Evolutionary conservation across 2,797 vertebrate genomes (phyloP).

Genomic region (Alosa sapidissima): DNA sequence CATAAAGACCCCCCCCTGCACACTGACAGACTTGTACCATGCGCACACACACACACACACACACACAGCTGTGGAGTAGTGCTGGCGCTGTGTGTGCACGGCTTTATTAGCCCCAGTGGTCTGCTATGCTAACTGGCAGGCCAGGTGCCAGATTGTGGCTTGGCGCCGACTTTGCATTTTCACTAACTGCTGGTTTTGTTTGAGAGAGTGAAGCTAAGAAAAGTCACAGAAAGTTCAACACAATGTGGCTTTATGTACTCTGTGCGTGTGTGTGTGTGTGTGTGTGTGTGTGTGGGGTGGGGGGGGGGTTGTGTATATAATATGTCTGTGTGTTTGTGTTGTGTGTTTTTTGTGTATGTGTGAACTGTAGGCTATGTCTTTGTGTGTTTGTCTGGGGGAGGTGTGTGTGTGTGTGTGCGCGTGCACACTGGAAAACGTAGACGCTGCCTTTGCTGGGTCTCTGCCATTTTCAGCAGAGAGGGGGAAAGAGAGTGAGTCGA

Average conservation of each 20-base stretch:
- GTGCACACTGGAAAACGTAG: not conserved
- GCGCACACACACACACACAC: not conserved
- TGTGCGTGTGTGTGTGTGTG: not conserved
- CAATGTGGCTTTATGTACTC: constrained; percentile 18
- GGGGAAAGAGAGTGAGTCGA: not conserved
- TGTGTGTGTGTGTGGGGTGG: not conserved
- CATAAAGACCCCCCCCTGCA: not conserved
- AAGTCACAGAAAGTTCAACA: constrained; percentile 34
- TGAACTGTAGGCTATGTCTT: not conserved
- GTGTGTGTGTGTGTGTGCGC: constrained; percentile 9
- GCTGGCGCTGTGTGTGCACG: not conserved
- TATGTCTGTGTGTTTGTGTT: constrained; percentile 5
- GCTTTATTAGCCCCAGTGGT: constrained; percentile 72
- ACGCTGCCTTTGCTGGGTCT: not conserved
- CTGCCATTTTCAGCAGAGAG: constrained; percentile 15
- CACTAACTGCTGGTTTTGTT: constrained; percentile 65
- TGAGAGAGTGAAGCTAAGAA: constrained; percentile 31
- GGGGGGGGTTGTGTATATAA: not conserved
- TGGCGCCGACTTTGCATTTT: constrained; percentile 66
- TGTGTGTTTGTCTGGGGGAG: not conserved
- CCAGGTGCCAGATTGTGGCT: constrained; percentile 70
- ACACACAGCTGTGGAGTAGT: not conserved
- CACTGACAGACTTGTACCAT: not conserved
- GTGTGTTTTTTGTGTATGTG: not conserved
- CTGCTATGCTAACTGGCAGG: constrained; percentile 73